Percentiles rank a stretch among this genome's conserved stretches.
These are phyloP conservation scores for Clarias pachynema DNA, from an alignment of 2,797 vertebrate genomes.

Conservation along the genomic window DNA sequence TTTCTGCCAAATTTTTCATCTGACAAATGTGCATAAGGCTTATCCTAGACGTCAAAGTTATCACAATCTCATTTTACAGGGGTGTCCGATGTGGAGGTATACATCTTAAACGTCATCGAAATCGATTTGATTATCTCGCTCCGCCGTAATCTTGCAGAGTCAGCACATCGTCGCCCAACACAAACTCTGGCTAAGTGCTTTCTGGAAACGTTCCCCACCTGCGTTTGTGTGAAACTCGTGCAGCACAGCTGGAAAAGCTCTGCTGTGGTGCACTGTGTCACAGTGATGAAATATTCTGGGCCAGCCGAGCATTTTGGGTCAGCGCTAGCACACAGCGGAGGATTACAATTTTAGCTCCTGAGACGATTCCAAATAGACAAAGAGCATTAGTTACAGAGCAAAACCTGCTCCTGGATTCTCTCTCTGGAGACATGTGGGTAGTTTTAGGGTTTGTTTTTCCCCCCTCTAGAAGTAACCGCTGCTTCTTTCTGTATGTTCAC, in stretches of 20 bases:
- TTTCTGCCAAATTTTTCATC: neutral
- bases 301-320: slow-evolving; percentile 39
- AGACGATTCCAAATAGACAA: slow-evolving; percentile 24
- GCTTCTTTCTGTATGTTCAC: neutral
- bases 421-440: neutral
- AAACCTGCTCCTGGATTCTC: slow-evolving; percentile 20
- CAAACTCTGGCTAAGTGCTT: neutral
- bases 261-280: neutral
- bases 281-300: slow-evolving; percentile 42
- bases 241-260: slow-evolving; percentile 6
- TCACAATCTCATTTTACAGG: neutral
- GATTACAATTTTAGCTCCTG: slow-evolving; percentile 25
- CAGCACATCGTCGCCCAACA: neutral
- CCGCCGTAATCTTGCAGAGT: neutral
- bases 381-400: slow-evolving; percentile 31
- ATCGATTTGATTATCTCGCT: slow-evolving; percentile 23
- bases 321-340: slow-evolving; percentile 15
- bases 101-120: neutral
- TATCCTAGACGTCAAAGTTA: neutral
- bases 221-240: neutral
- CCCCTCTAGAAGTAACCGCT: no score
- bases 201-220: neutral
- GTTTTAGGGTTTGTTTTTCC: neutral
- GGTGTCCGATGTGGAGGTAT: slow-evolving; percentile 7
- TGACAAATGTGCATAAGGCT: neutral